Conservation (phyloP, 2,888 invertebrate genomes). For the Pyrgus malvae region DNA sequence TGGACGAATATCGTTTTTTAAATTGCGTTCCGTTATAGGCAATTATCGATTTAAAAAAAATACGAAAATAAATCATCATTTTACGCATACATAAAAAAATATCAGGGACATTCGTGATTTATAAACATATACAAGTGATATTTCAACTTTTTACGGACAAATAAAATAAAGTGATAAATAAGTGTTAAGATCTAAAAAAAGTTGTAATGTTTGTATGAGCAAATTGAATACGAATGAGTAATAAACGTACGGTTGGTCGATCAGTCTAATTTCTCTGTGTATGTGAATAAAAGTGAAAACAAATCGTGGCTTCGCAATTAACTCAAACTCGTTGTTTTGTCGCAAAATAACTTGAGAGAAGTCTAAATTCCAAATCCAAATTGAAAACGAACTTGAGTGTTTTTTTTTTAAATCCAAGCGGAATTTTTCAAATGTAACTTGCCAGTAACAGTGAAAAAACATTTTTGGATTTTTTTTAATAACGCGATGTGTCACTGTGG, state of each 20-base stretch:
- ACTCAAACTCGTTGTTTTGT: background rate
- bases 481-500: conserved; percentile 45
- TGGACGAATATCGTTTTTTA: conserved; percentile 35
- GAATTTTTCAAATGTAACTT: too few species aligned
- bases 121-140: too few species aligned
- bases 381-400: background rate
- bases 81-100: too few species aligned
- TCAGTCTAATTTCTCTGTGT: conserved; percentile 47
- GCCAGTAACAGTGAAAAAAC: too few species aligned
- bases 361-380: background rate
- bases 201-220: background rate
- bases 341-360: background rate
- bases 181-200: background rate
- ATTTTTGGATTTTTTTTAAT: conserved; percentile 23
- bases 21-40: conserved; percentile 12
- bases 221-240: background rate
- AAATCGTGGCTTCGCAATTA: conserved; percentile 18
- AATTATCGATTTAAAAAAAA: conserved; percentile 6
- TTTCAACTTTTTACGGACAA: background rate
- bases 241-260: conserved; percentile 44
- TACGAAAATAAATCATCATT: too few species aligned
- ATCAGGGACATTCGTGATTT: too few species aligned
- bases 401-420: background rate
- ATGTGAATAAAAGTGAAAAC: conserved; percentile 44
- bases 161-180: background rate